Percentiles rank a stretch among this genome's conserved stretches.
Evolutionary conservation across 2,888 invertebrate species (phyloP).

Genomic region (Stegana nigrithorax): DNA sequence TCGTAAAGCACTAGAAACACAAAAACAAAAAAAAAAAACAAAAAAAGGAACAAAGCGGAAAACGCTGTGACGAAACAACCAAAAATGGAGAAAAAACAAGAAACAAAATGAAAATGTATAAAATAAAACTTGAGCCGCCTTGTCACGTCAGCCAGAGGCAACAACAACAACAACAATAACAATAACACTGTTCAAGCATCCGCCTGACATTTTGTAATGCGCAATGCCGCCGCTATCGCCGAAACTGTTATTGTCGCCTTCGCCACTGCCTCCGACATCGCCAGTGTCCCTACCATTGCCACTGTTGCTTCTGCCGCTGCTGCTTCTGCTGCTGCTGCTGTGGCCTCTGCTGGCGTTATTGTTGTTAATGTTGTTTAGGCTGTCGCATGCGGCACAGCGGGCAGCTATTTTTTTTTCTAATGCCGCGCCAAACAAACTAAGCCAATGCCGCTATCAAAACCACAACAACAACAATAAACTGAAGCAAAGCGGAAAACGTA

Average conservation of each 20-base stretch:
- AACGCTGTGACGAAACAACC: too few relatives aligned
- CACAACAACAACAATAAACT: background rate
- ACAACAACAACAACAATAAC: too few relatives aligned
- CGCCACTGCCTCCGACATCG: background rate
- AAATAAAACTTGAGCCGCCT: too few relatives aligned
- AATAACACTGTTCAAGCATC: background rate
- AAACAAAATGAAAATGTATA: too few relatives aligned
- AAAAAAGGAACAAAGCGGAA: too few relatives aligned
- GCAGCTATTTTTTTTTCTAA: background rate
- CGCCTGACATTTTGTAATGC: background rate
- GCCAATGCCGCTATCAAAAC: background rate
- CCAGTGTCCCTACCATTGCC: background rate
- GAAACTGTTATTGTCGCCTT: background rate
- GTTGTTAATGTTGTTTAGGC: background rate
- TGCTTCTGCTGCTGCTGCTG: too few relatives aligned
- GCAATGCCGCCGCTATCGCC: background rate
- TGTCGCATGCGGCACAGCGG: too few relatives aligned
- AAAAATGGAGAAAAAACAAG: constrained; percentile 22
- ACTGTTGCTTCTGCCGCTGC: too few relatives aligned
- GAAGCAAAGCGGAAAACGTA: background rate
- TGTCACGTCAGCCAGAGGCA: background rate
- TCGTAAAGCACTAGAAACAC: too few relatives aligned
- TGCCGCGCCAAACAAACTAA: background rate
- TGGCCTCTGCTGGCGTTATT: too few relatives aligned
- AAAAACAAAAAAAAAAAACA: constrained; percentile 26